Evolutionary conservation across 1,140 invertebrate species (phyloP).

Genomic region (Orchestia grillus): DNA sequence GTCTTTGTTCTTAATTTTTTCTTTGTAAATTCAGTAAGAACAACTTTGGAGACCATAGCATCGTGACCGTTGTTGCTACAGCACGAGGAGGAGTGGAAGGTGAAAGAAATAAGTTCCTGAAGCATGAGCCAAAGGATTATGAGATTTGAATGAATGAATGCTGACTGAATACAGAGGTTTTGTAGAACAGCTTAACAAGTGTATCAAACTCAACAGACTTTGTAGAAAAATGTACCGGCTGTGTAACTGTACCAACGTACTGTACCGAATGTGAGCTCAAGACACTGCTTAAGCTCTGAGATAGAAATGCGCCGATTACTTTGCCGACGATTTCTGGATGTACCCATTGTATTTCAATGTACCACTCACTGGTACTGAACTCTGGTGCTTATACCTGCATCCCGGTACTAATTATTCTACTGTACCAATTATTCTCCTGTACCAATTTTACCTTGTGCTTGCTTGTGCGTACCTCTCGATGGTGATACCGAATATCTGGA

Average conservation of each 20-base stretch:
- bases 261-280: background rate
- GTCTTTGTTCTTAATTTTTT: background rate
- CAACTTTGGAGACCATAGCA: background rate
- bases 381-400: constrained; percentile 7
- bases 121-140: background rate
- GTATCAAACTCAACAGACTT: background rate
- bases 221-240: background rate
- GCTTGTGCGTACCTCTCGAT: background rate
- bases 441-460: background rate
- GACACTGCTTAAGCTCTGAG: background rate
- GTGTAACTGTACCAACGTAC: background rate
- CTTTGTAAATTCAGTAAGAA: background rate
- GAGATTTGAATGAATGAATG: background rate
- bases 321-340: background rate
- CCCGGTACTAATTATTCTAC: too few species aligned
- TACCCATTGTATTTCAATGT: background rate
- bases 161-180: background rate
- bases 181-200: background rate
- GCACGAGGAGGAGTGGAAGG: background rate
- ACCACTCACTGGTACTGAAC: background rate
- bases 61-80: background rate
- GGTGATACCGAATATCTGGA: background rate
- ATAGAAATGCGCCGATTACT: background rate
- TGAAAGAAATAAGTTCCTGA: background rate
- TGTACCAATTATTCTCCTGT: background rate